Conservation (phyloP, 2,113 vertebrate species). For the Sinocyclocheilus anophthalmus region DNA sequence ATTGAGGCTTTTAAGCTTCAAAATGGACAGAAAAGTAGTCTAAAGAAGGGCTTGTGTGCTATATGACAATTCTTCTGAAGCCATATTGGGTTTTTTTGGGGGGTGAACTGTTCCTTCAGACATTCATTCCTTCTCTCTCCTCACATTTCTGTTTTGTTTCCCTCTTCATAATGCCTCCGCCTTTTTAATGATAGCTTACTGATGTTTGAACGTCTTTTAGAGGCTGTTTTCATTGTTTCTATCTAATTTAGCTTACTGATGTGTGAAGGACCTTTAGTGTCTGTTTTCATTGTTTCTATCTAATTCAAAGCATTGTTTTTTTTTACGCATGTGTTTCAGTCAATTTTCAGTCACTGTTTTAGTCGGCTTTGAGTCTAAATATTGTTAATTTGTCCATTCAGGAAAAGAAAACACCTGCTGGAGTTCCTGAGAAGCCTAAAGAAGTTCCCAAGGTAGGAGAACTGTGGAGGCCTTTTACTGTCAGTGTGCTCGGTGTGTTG, state of each 20-base stretch:
- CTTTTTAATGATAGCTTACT: not conserved
- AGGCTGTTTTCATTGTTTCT: not conserved
- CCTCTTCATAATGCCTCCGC: not conserved
- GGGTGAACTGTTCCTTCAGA: not conserved
- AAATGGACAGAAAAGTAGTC: not conserved
- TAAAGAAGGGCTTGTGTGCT: not conserved
- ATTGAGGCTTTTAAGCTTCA: not conserved
- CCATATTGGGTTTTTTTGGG: not conserved
- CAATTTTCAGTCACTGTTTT: not conserved
- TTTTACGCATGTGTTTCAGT: not conserved
- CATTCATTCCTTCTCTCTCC: not conserved
- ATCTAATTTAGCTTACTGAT: not conserved
- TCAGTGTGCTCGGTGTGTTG: not conserved
- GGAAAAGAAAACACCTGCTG: conserved; percentile 54
- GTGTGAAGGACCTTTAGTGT: not conserved
- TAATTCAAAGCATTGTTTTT: not conserved
- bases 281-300: not conserved
- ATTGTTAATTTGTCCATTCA: conserved; percentile 2
- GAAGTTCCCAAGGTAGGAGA: conserved; percentile 44
- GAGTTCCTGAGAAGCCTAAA: conserved; percentile 50
- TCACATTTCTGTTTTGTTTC: not conserved
- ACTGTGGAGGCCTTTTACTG: not conserved
- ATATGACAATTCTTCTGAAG: not conserved
- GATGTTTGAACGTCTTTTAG: not conserved
- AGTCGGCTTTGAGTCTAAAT: not conserved